Conservation (phyloP, 2,888 invertebrate species). For the Limnephilus rhombicus region DNA sequence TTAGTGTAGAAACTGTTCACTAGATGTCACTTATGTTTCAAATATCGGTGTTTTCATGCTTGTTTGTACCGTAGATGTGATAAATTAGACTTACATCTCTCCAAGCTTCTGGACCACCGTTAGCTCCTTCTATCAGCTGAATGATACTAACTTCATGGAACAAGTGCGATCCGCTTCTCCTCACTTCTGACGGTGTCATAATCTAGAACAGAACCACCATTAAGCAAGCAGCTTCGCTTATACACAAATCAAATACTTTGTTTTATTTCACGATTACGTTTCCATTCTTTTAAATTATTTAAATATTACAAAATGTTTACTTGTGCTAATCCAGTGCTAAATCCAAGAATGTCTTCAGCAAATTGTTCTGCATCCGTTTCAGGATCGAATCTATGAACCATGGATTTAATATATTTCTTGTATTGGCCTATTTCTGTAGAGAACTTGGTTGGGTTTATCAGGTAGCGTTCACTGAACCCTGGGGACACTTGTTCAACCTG, state of each 20-base stretch:
- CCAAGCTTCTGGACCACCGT: conserved; percentile 76
- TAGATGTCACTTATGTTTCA: too few species aligned
- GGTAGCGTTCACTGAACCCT: conserved; percentile 82
- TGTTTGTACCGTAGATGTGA: conserved; percentile 72
- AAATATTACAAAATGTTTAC: conserved; percentile 70
- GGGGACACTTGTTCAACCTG: conserved; percentile 83
- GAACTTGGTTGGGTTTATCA: conserved; percentile 80
- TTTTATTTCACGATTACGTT: neutral
- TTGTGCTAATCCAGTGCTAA: conserved; percentile 81
- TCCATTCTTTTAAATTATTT: too few species aligned
- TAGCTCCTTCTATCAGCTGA: conserved; percentile 77
- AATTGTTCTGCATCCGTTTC: conserved; percentile 74
- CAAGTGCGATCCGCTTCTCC: conserved; percentile 80
- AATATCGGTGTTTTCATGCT: too few species aligned
- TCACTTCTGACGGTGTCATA: conserved; percentile 81
- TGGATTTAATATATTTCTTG: conserved; percentile 79
- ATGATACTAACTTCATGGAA: conserved; percentile 81
- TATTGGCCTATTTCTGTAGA: conserved; percentile 80
- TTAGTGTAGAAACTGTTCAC: too few species aligned
- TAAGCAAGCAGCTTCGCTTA: neutral
- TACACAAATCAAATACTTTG: neutral
- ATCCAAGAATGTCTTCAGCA: conserved; percentile 79
- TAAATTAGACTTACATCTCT: conserved; percentile 71
- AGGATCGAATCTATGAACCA: conserved; percentile 77
- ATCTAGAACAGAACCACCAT: conserved; percentile 72